These are phyloP conservation scores for Saiga tatarica DNA, from an alignment of 2,113 vertebrate species.

Conservation along the genomic window DNA sequence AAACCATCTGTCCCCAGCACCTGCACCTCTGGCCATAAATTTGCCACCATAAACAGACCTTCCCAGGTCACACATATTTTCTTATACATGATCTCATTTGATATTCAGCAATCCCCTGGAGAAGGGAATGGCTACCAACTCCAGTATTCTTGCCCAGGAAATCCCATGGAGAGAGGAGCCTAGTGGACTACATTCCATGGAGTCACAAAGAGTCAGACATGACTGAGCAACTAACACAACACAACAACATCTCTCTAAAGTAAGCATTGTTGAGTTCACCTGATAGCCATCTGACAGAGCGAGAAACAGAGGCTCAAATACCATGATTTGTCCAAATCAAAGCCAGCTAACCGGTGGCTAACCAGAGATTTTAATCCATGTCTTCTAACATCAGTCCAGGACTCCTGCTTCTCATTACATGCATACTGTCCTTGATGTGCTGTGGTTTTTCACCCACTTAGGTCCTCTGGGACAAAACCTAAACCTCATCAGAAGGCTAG, in stretches of 20 bases:
- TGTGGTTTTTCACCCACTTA: neutral
- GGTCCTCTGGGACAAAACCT: constrained; percentile 21
- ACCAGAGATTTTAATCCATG: neutral
- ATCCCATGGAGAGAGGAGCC: neutral
- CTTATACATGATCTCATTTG: neutral
- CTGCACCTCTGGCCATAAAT: neutral
- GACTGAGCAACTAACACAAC: neutral
- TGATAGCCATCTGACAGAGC: neutral
- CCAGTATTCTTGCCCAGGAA: neutral
- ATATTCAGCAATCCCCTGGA: neutral
- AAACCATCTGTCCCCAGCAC: neutral
- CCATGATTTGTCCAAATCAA: neutral
- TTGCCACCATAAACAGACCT: neutral
- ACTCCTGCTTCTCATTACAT: neutral
- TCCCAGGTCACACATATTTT: neutral
- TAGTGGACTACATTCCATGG: neutral
- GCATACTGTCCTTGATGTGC: neutral
- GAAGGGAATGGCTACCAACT: neutral
- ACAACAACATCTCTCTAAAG: neutral
- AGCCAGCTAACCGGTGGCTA: neutral
- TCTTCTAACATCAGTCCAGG: neutral
- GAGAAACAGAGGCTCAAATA: neutral
- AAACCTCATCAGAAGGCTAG: constrained; percentile 11
- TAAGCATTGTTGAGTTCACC: neutral
- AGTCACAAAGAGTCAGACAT: neutral